phyloP scores from a whole-genome alignment of 2,113 vertebrate genomes.

The Leptobrachium ailaonicum region DNA sequence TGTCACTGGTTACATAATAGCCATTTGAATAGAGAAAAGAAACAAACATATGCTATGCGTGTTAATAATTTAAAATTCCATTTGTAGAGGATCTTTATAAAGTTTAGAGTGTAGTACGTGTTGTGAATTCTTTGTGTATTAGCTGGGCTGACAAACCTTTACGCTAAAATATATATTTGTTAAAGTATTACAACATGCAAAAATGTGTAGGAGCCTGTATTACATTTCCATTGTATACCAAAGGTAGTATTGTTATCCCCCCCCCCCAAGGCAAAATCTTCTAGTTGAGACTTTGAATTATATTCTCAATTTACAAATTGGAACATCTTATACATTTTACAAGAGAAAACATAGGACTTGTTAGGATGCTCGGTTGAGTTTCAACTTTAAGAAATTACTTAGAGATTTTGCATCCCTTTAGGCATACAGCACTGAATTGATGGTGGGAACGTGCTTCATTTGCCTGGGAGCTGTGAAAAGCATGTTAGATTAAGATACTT shows the following conservation, averaged over 20 bases:
- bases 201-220: not conserved
- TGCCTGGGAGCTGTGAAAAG: not conserved
- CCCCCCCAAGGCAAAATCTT: slow-evolving; percentile 10
- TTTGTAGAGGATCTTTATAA: not conserved
- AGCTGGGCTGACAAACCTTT: not conserved
- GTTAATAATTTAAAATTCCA: not conserved
- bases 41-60: not conserved
- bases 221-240: not conserved
- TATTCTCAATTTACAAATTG: not conserved
- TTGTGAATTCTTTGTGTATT: not conserved
- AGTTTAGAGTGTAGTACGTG: not conserved
- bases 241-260: no score
- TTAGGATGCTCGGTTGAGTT: not conserved
- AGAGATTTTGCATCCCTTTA: slow-evolving; percentile 8
- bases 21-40: not conserved
- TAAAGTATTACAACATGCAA: not conserved
- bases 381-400: not conserved
- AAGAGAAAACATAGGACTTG: not conserved
- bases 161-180: not conserved
- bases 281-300: not conserved
- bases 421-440: not conserved
- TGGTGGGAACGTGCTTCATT: slow-evolving; percentile 4
- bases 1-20: slow-evolving; percentile 16
- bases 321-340: not conserved
- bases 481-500: not conserved